Base-by-base conservation (phyloP, 1,140 invertebrate species). In the Rhopalosiphum maidis region DNA sequence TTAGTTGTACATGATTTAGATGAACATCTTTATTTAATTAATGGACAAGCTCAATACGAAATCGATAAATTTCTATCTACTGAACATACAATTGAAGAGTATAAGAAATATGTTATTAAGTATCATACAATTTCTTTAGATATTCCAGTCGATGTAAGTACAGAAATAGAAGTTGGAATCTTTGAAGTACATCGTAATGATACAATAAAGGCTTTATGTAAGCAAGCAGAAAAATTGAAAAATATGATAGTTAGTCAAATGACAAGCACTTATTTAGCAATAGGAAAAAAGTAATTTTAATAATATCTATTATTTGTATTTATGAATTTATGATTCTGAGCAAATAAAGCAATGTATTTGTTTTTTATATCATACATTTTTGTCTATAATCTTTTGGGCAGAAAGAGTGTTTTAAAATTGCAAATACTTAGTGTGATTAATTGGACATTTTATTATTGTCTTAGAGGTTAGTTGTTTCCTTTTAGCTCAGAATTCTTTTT, bases 111-210 rank as follows among this genome's bases (percentile, higher is more conserved):
- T 94, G 96, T 98, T 21, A 95, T 96, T 55, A 96, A 96, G 94
- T 98, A 97, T 94, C 96, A 97, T 93, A 95, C 96, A 55, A 95
- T 98, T 46, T 96, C 96, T 22, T 95, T 96, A 93, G 96, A 96
- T 93, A 97, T 98, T 93, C 96, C 96, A 21, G 95, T 96, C 5
- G 96, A 96, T 90, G 96, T 97, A 37, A 96, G 97, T 94, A 96
- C 96, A 77, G 96, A 97, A 1, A 96, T 97, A 51, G 96, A 97
- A 37, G 96, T 98, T 93, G 98, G 98, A 43, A 97, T 99, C 95
- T 99, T 98, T 95, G 97, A 98, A 94, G 96, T 99, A 94, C 97
- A 98, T 95, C 96, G 98, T 93, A 96, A 96, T 83, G 97, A 98
- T 93, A 95, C 99, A n/a, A 97, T 99, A 46, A 95, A 96, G 25